Evolutionary conservation across 2,797 vertebrate species (phyloP).

Genomic region (Sus cebifrons): DNA sequence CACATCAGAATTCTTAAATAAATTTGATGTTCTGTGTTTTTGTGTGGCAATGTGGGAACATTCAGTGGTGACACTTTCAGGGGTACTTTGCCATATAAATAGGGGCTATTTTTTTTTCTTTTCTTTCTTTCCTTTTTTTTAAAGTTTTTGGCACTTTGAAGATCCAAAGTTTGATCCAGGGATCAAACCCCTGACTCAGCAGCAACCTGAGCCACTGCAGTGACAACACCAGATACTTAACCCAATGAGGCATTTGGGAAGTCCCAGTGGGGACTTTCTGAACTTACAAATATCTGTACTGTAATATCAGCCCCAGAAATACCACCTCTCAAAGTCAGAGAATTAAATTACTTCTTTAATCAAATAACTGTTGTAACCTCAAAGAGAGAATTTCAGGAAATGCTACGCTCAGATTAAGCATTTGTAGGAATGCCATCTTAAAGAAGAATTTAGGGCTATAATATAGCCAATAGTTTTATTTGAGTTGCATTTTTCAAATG

Average conservation of each 20-base stretch:
- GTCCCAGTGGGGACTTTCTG: conserved; percentile 36
- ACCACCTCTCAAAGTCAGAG: conserved; percentile 29
- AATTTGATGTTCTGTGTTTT: not conserved
- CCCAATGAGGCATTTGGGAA: no score
- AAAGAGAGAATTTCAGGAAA: conserved; percentile 59
- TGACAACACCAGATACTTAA: no score
- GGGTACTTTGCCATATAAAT: conserved; percentile 19
- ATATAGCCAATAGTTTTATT: conserved; percentile 44
- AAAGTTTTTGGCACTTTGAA: no score
- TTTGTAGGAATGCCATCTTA: conserved; percentile 8
- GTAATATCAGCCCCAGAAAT: conserved; percentile 66
- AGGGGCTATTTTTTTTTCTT: not conserved
- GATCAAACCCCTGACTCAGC: no score
- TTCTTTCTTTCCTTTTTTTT: no score
- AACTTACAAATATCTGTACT: conserved; percentile 60
- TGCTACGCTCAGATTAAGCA: conserved; percentile 55
- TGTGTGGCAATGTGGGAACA: not conserved
- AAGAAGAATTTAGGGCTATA: not conserved
- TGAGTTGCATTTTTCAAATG: conserved; percentile 17
- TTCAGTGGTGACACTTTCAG: conserved; percentile 54
- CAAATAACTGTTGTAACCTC: conserved; percentile 55
- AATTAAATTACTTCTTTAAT: conserved; percentile 70
- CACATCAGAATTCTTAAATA: conserved; percentile 9
- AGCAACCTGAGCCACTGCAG: no score
- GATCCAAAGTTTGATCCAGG: no score